Base-by-base conservation (phyloP, 1,140 invertebrate genomes). In the Latrodectus geometricus region DNA sequence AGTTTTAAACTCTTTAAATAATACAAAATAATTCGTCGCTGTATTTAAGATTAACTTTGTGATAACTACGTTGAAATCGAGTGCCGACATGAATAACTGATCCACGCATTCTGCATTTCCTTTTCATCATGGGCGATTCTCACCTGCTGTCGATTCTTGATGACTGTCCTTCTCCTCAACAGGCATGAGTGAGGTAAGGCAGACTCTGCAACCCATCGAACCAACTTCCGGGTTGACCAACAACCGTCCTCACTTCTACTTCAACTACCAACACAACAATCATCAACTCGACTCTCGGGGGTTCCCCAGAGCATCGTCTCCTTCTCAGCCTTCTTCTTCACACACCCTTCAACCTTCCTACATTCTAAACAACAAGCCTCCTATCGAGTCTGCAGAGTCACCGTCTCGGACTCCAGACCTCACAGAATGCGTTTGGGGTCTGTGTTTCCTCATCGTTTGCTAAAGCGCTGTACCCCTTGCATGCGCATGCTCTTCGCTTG, bases 181-280 rank as follows among this genome's bases (percentile, higher is more conserved):
- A 87, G 85, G 85, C 85, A 74, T 87, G 85, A 87, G 85, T 74
- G 85, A 87, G 85, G 85, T 80, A 3, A 21, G 76, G 21, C 85
- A 77, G 83, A 61, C 73, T 49, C 69, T 77, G 48, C 83, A 78
- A 72, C 52, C 83, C 75, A 77, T 70, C 49, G 83, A 75, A 72
- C 83, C 74, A 23, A 70, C 83, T 20, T 49, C 83, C 65, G 66
- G 74, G 17, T 35, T 83, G 65, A 78, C 83, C 68, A 77, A 86
- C 83, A 69, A 72, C 75, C 73, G 72, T 76, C 56, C 82, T 76
- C 52, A 86, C 83, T 81, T 81, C 79, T 72, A 72, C 79, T 81
- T 81, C 79, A 77, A 86, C 83, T 77, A 86, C 75, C 75, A 86
- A 56, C 80, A 83, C 21, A 69, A 70, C 78, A 79, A 79, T 79